Percentiles rank a stretch among this genome's conserved stretches.
Conservation (phyloP, 53 echinoderm and acorn worm genomes). For the Actinopyga echinites region DNA sequence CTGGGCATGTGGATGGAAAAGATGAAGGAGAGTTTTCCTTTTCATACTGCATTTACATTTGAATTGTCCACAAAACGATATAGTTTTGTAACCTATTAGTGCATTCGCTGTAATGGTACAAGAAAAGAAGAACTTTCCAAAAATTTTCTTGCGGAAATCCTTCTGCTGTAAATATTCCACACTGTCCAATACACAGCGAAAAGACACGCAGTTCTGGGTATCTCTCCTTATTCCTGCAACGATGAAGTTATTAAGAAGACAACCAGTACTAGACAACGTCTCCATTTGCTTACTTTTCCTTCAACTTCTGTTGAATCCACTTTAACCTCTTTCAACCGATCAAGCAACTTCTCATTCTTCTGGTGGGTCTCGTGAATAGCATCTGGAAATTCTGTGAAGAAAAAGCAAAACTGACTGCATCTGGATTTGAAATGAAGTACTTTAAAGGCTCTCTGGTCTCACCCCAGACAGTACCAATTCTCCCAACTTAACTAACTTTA, state of each 20-base stretch:
- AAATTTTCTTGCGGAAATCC: not conserved
- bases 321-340: conserved; percentile 48
- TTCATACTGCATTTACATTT: no score
- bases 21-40: no score
- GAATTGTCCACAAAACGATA: no score
- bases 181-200: not conserved
- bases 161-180: not conserved
- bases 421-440: no score
- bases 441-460: no score
- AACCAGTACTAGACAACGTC: not conserved
- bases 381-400: conserved; percentile 40
- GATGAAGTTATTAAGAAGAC: no score
- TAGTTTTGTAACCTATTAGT: not conserved
- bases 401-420: not conserved
- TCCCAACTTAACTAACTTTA: no score
- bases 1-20: no score
- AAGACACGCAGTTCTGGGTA: no score
- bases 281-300: conserved; percentile 21
- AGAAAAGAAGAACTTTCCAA: not conserved
- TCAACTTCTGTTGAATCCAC: conserved; percentile 60
- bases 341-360: conserved; percentile 46
- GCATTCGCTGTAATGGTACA: not conserved
- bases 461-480: no score
- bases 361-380: conserved; percentile 40
- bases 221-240: no score